Evolutionary conservation across 2,888 invertebrate genomes (phyloP), one percentile per base, ranked within the genome.

Genomic region (Coremacera marginata): DNA sequence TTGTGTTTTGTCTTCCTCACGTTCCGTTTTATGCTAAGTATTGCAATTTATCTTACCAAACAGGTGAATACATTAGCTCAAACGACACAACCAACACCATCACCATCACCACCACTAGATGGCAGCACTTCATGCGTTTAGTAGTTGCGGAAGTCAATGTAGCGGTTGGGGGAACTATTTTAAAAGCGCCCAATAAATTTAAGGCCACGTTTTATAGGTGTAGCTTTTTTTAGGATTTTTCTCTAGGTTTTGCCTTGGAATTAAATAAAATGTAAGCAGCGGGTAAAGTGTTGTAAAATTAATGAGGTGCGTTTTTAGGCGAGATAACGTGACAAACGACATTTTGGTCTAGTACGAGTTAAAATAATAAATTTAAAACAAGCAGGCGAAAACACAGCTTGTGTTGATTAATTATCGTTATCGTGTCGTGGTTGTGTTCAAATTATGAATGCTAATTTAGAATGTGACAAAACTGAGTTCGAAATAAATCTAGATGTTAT

Each of bases 61-160:
- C 51, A 73, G 73, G 73, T 73, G 63, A 73, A 73, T 73, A 63
- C 73, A 73, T 63, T 73, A 73, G 27, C 51, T 73, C 67, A 37
- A 44, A 67, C 37, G 67, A 70, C 70, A 55, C 37, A 31, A 57
- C 19, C 37, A 62, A 3, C 31, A 31, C 5, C 31, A 31, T 5
- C 31, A 31, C 31, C 31, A 31, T n/a, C 8, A 16, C 63, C 27
- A 34, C 16, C 63, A 34, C 14, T 8, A 57, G 44, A 37, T 71
- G 57, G 55, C 57, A 55, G 25, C n/a, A 57, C 71, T 55, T 49
- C 19, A 22, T 14, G 37, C 49, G 60, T 14, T 60, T 27, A 3
- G 51, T 68, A 27, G 51, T 51, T 16, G 25, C 9, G 22, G 22
- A 68, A 22, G 22, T 5, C 14, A 37, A 44, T n/a, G 5, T 2